Base-by-base conservation (phyloP, 2,888 invertebrate species). In the Nomada hirtipes region DNA sequence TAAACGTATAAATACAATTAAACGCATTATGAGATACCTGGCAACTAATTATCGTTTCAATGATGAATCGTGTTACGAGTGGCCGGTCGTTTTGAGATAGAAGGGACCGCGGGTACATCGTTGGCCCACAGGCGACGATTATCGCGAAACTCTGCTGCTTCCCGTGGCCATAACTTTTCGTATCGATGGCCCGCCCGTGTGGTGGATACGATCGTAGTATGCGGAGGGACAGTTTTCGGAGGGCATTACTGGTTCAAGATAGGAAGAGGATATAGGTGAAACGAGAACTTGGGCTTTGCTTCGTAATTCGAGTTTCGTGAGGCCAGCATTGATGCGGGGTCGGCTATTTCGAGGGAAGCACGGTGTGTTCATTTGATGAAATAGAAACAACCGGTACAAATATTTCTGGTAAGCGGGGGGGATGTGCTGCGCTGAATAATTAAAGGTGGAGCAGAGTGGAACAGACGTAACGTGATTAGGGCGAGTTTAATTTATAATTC, bases 21-120 rank as follows among this genome's bases (percentile, higher is more conserved):
- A 75, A 69, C 69, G 65, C 69, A 72, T 83, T 69, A 74, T 53
- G 80, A 69, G 75, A 69, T 72, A 72, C 71, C 77, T 68, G n/a
- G 61, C 75, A 71, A 72, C 74, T 83, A 83, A 83, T 82, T 82
- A 74, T 71, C 77, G 70, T 47, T 20, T 47, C 26, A 18, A 11
- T 53, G 82, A 83, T 82, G 67, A 74, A 83, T 71, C 47, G 74
- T 10, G 59, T 65, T 57, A 61, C 26, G 20, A 23, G 47, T 18
- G 44, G 9, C 20, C 23, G 47, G 50, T 11, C 15, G 20, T 44
- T 4, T 15, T 0, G 18, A 53, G 71, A 77, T 60, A 26, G 53
- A 69, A 50, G 13, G 52, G 44, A 15, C 11, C 55, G 23, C n/a
- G 55, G 53, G 60, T 53, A 20, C 52, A 69, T 69, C 53, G 23